Base-by-base conservation (phyloP, 1,140 invertebrate genomes). In the Charaxes varanes region DNA sequence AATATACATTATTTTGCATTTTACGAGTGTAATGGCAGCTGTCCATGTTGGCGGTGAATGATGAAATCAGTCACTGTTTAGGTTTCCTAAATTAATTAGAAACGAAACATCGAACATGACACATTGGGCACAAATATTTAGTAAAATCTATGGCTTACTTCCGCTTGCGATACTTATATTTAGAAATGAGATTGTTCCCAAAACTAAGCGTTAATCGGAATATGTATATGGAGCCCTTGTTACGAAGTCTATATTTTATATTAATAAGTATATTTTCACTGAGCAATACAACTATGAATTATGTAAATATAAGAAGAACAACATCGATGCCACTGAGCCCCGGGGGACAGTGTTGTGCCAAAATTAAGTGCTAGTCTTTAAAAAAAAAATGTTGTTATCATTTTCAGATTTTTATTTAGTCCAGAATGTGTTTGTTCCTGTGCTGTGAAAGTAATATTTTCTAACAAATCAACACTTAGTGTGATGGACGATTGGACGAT, bases 331-430 rank as follows among this genome's bases (percentile, higher is more conserved):
- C 73, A 57, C 77, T 72, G 70, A 56, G 64, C 66, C 44, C 56
- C 48, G 53, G 26, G 45, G 38, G 52, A 33, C 55, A 65, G 79
- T 73, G 76, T 79, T 80, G 79, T 83, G 79, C 79, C 79, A 83
- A 83, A 82, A 83, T 83, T 80, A 76, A 62, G 72, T 83, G 68
- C 79, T 83, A 83, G 79, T 83, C 79, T 76, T 72, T 65, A 69
- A 67, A 78, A 79, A 63, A 46, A 71, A 73, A 63, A 73, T 72
- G 70, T 80, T 83, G 74, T 83, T 80, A 83, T 80, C 73, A 80
- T 78, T 82, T 83, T 80, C 79, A 83, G 71, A 83, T 83, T 83
- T 53, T 83, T 80, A 83, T 83, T 80, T 77, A 82, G 76, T 83
- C 76, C 79, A 79, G 65, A 83, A 82, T 83, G 70, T 72, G 68